Percentiles rank a stretch among this genome's conserved stretches.
Conservation (phyloP, 2,113 vertebrate species). For the Odontophorus gujanensis region DNA sequence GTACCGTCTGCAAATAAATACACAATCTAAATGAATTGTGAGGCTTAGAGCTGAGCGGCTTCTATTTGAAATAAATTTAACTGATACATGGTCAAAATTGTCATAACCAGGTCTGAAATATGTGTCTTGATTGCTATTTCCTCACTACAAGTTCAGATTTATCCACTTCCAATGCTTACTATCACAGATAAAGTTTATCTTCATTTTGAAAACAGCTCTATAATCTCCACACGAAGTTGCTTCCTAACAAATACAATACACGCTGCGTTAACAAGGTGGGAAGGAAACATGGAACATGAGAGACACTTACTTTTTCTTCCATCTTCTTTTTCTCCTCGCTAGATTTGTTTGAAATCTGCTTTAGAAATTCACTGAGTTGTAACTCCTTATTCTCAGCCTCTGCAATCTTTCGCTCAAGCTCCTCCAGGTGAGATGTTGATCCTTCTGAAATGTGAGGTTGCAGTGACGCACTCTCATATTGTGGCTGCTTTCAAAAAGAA, state of each 20-base stretch:
- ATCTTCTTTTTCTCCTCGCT: slow-evolving; percentile 92
- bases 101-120: neutral
- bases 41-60: neutral
- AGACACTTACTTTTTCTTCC: slow-evolving; percentile 89
- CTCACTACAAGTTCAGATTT: neutral
- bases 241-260: neutral
- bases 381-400: slow-evolving; percentile 86
- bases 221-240: neutral
- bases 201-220: neutral
- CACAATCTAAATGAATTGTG: neutral
- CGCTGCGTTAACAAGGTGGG: neutral
- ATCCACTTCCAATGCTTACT: neutral
- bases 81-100: neutral
- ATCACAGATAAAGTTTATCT: neutral
- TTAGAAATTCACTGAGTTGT: slow-evolving; percentile 87
- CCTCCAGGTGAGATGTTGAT: slow-evolving; percentile 77
- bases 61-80: neutral
- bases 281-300: neutral
- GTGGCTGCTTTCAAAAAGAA: slow-evolving; percentile 62
- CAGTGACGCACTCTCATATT: slow-evolving; percentile 71
- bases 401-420: slow-evolving; percentile 85
- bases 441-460: slow-evolving; percentile 73
- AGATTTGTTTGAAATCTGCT: slow-evolving; percentile 87
- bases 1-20: neutral
- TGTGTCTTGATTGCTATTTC: neutral